Evolutionary conservation across 2,888 invertebrate genomes (phyloP).

Genomic region (Caenorhabditis sp.): DNA sequence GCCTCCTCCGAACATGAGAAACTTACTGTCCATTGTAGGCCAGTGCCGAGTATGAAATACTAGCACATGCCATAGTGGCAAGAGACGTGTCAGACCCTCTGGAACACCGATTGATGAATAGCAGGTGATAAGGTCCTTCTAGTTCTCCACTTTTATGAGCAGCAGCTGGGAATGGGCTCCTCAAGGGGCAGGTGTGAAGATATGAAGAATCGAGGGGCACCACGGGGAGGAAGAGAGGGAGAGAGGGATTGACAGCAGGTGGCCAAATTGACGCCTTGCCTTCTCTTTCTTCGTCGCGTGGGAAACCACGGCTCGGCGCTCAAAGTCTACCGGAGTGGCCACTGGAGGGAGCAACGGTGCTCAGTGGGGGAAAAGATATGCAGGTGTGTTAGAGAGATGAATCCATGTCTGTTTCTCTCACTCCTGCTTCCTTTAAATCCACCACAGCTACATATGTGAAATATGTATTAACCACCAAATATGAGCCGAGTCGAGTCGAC

Average conservation of each 20-base stretch:
- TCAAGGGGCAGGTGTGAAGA: conserved; percentile 55
- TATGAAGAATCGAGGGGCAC: conserved; percentile 37
- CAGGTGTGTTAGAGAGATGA: conserved; percentile 39
- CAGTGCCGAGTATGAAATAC: conserved; percentile 75
- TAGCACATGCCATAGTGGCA: conserved; percentile 71
- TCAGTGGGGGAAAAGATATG: conserved; percentile 40
- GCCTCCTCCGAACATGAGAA: conserved; percentile 9
- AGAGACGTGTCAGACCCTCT: background rate
- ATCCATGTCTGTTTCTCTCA: conserved; percentile 30
- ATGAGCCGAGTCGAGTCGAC: conserved; percentile 28
- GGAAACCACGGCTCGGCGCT: conserved; percentile 63
- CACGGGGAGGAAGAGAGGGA: conserved; percentile 10
- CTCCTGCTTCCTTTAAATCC: conserved; percentile 8
- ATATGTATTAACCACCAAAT: conserved; percentile 46
- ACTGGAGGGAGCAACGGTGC: conserved; percentile 15
- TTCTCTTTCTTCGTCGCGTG: conserved; percentile 61
- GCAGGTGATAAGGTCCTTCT: conserved; percentile 39
- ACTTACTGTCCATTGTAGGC: conserved; percentile 77
- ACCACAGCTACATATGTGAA: conserved; percentile 36
- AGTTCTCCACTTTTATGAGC: conserved; percentile 40
- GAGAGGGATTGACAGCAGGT: conserved; percentile 46
- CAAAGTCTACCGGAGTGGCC: conserved; percentile 28
- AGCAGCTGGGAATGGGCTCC: conserved; percentile 30
- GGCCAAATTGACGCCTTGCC: conserved; percentile 59
- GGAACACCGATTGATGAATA: conserved; percentile 33